Evolutionary conservation across 2,113 vertebrate species (phyloP), one percentile per base, ranked within the genome.

Genomic region (Centrocercus urophasianus): DNA sequence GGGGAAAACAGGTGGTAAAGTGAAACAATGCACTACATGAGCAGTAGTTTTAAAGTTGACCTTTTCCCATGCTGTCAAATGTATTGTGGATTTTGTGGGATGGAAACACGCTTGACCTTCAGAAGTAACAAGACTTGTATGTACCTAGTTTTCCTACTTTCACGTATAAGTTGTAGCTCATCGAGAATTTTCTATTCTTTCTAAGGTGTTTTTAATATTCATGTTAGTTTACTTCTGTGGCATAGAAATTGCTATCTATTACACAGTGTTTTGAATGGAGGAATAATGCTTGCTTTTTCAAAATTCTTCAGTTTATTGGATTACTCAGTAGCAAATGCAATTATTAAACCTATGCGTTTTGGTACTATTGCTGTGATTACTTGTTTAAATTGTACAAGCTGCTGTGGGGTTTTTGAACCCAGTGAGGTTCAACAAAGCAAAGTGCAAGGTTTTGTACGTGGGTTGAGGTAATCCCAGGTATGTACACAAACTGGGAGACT

Each of bases 21-120:
- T 90, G 71, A 93, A 95, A 90, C 52, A 88, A 5, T 71, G 56
- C 32, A 60, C 63, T 69, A 38, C 45, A 38, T 52, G 59, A 88
- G 28, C 32, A 73, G 70, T 88, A 82, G 73, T 90, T 91, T 92
- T 88, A 76, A 83, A 78, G 57, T 47, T 87, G 59, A 93, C 79
- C 81, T 93, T 95, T 83, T 94, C 10, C 70, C 83, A 2, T 59
- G 64, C 43, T 93, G 79, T 91, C 89, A 90, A 54, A 64, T 24
- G 13, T 89, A 36, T 84, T 16, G 59, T 63, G 22, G 66, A 65
- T 93, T 95, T 91, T 96, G 85, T 59, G 56, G 18, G 30, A 59
- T 59, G 56, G 32, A 59, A 59, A n/a, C 56, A 34, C 21, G 27
- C 48, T 76, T 81, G 85, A 89, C 91, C 79, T 96, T 96, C 83